Base-by-base conservation (phyloP, 1,140 invertebrate genomes). In the Sinella curviseta region DNA sequence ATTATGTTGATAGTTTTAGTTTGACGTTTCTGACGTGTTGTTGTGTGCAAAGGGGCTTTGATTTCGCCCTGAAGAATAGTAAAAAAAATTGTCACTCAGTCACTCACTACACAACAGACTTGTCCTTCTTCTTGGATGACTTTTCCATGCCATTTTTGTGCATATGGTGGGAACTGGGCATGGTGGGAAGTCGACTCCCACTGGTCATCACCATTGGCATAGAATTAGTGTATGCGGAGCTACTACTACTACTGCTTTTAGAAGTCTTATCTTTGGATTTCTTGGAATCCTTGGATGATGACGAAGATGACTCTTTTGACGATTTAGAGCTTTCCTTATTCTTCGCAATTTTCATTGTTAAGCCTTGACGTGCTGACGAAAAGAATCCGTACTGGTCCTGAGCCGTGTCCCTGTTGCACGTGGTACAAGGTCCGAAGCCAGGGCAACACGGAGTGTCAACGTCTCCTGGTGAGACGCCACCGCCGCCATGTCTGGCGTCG, bases 361-460 rank as follows among this genome's bases (percentile, higher is more conserved):
- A 54, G 26, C 57, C 57, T 39, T 31, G 57, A 17, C 12, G 16
- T 74, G 78, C 26, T 31, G 65, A 30, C 8, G 26, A 3, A 33
- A 70, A 70, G 14, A 31, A 33, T n/a, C 65, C 12, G n/a, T 70
- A 70, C n/a, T 70, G 28, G 30, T 70, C 65, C 14, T 60, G 14
- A n/a, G n/a, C n/a, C 14, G 39, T 48, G 67, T 74, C 57, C n/a
- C 78, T 34, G 28, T 79, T 76, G 16, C 54, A 73, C 8, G 30
- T 76, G 0, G 73, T 75, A 39, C 78, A 79, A 0, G 78, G 78
- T 35, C 78, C 78, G 20, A 79, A 75, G 12, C 78, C 78, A 1
- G 78, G 78, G 33, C 78, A 79, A 65, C 78, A 79, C 16, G 78
- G 78, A 55, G 77, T 74, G 17, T n/a, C n/a, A n/a, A n/a, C n/a